Evolutionary conservation across 2,113 vertebrate species (phyloP).

Genomic region (Australoheros scitulus): DNA sequence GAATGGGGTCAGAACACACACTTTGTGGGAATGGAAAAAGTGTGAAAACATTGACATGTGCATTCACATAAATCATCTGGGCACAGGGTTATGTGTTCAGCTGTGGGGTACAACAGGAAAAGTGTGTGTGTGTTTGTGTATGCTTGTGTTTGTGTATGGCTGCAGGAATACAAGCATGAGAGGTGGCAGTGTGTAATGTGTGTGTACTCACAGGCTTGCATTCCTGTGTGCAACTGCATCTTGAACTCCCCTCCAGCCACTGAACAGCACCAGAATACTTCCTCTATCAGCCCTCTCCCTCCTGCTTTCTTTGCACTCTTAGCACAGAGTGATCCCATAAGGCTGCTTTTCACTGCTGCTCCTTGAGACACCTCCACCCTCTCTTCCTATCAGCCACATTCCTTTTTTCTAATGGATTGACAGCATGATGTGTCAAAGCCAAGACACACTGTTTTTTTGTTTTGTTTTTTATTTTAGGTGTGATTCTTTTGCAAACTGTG

Average conservation of each 20-base stretch:
- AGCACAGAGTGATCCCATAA: constrained; percentile 10
- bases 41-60: constrained; percentile 66
- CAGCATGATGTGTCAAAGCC: neutral
- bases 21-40: constrained; percentile 46
- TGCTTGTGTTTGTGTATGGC: neutral
- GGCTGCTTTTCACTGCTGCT: constrained; percentile 17
- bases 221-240: constrained; percentile 47
- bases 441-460: neutral
- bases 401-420: neutral
- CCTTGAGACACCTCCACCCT: constrained; percentile 10
- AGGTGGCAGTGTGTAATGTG: constrained; percentile 32
- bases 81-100: constrained; percentile 60
- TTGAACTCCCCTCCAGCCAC: constrained; percentile 55
- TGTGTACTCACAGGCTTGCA: constrained; percentile 46
- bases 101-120: constrained; percentile 52
- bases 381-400: neutral
- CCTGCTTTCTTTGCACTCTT: constrained; percentile 21
- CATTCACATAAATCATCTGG: constrained; percentile 71
- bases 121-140: neutral
- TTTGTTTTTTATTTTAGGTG: neutral
- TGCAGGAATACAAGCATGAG: constrained; percentile 11
- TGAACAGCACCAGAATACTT: constrained; percentile 15
- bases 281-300: neutral
- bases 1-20: constrained; percentile 56
- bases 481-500: neutral